Conservation (phyloP, 2,797 vertebrate species). For the Microchirus variegatus region DNA sequence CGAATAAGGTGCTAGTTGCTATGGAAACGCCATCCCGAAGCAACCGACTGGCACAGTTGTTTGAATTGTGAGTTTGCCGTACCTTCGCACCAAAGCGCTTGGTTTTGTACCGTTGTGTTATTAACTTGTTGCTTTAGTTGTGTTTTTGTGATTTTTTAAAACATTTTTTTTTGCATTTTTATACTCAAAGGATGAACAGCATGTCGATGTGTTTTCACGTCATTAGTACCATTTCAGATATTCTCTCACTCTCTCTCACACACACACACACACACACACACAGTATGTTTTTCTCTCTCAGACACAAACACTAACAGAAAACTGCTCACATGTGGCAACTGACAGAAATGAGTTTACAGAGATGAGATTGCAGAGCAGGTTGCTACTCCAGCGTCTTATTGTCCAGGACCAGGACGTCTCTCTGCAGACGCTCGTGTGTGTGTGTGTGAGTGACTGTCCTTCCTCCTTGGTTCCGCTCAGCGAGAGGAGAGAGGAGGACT, state of each 20-base stretch:
- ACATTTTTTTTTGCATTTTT: constrained; percentile 49
- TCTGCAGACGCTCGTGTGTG: constrained; percentile 30
- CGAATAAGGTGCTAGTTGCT: constrained; percentile 80
- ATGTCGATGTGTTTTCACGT: constrained; percentile 55
- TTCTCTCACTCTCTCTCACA: constrained; percentile 25
- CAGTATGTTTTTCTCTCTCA: too few species aligned
- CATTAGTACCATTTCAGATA: constrained; percentile 66
- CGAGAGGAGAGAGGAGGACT: constrained; percentile 41
- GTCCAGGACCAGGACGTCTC: constrained; percentile 15
- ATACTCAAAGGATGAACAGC: constrained; percentile 56
- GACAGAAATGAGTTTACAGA: constrained; percentile 41
- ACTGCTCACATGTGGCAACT: constrained; percentile 43
- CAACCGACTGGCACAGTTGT: constrained; percentile 57
- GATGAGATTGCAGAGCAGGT: constrained; percentile 30
- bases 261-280: constrained; percentile 6
- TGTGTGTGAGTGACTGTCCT: constrained; percentile 35
- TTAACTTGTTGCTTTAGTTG: constrained; percentile 68
- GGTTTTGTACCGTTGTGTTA: constrained; percentile 60
- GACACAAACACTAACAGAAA: constrained; percentile 46
- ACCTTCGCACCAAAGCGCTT: constrained; percentile 71
- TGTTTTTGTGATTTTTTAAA: constrained; percentile 38
- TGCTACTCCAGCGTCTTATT: constrained; percentile 24
- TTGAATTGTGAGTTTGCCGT: constrained; percentile 44
- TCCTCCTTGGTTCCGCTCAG: constrained; percentile 21
- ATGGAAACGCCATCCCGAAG: constrained; percentile 73